Conservation (phyloP, 2,888 invertebrate species). For the Drosophila testacea region DNA sequence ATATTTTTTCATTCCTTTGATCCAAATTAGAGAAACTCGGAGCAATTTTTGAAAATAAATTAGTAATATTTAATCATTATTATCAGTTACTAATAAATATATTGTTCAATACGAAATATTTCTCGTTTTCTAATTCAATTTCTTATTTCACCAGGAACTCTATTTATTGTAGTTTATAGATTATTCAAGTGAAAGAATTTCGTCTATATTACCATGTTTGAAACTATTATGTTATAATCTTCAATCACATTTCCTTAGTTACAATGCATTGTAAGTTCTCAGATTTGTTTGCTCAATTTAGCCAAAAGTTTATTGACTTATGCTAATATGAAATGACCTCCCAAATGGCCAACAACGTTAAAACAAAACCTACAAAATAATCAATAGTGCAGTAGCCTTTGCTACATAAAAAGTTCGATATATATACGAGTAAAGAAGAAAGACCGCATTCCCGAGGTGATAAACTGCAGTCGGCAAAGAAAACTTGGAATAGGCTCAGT, state of each 20-base stretch:
- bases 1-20: too few relatives aligned
- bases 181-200: too few relatives aligned
- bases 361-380: slow-evolving; percentile 44
- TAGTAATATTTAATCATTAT: too few relatives aligned
- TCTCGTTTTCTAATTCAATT: too few relatives aligned
- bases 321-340: slow-evolving; percentile 40
- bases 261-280: not conserved
- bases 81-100: too few relatives aligned
- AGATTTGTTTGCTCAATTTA: slow-evolving; percentile 10
- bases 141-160: too few relatives aligned
- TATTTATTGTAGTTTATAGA: too few relatives aligned
- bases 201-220: not conserved
- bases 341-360: slow-evolving; percentile 13
- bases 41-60: too few relatives aligned
- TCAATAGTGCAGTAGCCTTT: slow-evolving; percentile 75
- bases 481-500: slow-evolving; percentile 13
- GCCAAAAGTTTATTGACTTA: slow-evolving; percentile 57
- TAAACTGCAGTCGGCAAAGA: slow-evolving; percentile 51
- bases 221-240: not conserved
- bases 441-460: slow-evolving; percentile 70
- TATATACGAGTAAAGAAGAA: slow-evolving; percentile 48
- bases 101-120: too few relatives aligned
- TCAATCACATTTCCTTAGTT: not conserved
- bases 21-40: too few relatives aligned
- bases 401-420: slow-evolving; percentile 32